Conservation (phyloP, 2,888 invertebrate genomes). For the Drosophila helvetica region DNA sequence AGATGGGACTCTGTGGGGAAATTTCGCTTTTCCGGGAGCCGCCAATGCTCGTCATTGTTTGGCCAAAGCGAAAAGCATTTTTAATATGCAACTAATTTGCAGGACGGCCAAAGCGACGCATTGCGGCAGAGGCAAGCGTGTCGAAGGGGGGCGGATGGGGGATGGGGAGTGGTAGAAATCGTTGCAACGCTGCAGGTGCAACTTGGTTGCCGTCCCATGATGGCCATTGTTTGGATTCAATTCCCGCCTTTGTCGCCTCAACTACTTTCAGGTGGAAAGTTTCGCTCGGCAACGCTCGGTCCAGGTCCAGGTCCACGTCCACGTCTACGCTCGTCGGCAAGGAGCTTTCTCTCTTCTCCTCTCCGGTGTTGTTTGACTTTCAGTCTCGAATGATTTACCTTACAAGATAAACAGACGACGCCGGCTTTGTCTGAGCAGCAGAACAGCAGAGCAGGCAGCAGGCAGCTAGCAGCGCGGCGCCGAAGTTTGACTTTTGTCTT, state of each 20-base stretch:
- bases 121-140: slow-evolving; percentile 54
- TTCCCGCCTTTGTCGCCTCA: slow-evolving; percentile 76
- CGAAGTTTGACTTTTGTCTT: slow-evolving; percentile 78
- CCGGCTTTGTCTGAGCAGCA: slow-evolving; percentile 62
- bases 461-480: background rate
- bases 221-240: slow-evolving; percentile 77
- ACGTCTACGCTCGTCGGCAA: background rate
- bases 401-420: slow-evolving; percentile 73
- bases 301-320: no score
- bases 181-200: slow-evolving; percentile 24
- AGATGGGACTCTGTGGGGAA: slow-evolving; percentile 13
- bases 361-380: slow-evolving; percentile 71
- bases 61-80: slow-evolving; percentile 72
- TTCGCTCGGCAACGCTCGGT: slow-evolving; percentile 35
- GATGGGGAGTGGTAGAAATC: background rate
- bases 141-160: background rate
- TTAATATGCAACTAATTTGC: slow-evolving; percentile 79
- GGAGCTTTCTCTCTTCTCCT: slow-evolving; percentile 3
- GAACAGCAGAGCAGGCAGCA: background rate
- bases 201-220: slow-evolving; percentile 54
- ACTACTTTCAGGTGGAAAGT: slow-evolving; percentile 69
- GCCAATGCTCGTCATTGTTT: slow-evolving; percentile 64
- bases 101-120: slow-evolving; percentile 61
- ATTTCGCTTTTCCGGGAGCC: slow-evolving; percentile 18
- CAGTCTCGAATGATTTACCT: slow-evolving; percentile 80